Conservation (phyloP, 1,140 invertebrate species). For the Drosophila virilis region DNA sequence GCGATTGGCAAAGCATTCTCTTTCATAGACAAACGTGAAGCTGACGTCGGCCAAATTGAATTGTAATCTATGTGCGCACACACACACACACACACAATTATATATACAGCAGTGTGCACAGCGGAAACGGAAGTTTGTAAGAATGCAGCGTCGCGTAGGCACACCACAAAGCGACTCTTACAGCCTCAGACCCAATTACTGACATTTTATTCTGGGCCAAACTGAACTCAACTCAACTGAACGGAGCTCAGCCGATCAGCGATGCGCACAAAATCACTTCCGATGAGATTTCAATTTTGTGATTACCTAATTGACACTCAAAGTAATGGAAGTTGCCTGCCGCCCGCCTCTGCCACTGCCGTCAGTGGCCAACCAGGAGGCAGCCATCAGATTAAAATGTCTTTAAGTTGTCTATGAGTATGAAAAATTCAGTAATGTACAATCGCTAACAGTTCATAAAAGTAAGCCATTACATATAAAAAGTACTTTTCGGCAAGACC, state of each 20-base stretch:
- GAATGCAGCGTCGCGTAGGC: conserved; percentile 60
- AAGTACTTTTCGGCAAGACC: too few relatives aligned
- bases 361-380: neutral
- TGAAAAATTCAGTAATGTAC: neutral
- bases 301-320: conserved; percentile 81
- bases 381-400: conserved; percentile 10
- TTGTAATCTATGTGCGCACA: conserved; percentile 32
- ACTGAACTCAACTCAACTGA: conserved; percentile 8
- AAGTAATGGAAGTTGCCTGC: conserved; percentile 69
- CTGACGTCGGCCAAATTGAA: conserved; percentile 48
- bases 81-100: neutral
- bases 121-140: conserved; percentile 78
- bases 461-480: neutral
- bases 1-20: conserved; percentile 49
- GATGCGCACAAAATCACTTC: conserved; percentile 78
- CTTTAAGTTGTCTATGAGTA: conserved; percentile 6
- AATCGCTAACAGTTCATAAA: conserved; percentile 5
- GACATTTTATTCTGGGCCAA: conserved; percentile 11
- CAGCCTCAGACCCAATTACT: conserved; percentile 22
- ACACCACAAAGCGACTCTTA: conserved; percentile 31
- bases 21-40: conserved; percentile 51
- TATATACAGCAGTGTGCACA: conserved; percentile 10
- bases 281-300: conserved; percentile 80
- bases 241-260: conserved; percentile 39
- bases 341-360: neutral